Conservation (phyloP, 2,797 vertebrate species). For the Muscicapa striata region DNA sequence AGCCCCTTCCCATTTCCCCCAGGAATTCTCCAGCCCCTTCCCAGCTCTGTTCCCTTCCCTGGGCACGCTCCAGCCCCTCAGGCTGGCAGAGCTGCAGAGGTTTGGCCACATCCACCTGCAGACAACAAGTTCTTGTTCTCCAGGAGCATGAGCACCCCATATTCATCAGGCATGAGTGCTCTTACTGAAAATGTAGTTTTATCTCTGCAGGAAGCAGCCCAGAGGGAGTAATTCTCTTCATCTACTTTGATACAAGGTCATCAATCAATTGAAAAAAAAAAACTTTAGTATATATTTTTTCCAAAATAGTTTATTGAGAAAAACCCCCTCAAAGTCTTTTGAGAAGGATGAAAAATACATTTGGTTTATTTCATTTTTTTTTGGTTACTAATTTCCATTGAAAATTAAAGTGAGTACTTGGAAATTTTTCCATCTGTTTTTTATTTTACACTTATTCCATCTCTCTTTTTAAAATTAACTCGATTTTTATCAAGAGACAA, state of each 20-base stretch:
- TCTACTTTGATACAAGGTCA: not conserved
- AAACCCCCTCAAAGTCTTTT: not conserved
- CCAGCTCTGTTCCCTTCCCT: not conserved
- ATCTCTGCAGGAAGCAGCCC: not conserved
- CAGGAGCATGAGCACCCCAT: not conserved
- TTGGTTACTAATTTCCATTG: not conserved
- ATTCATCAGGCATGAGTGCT: not conserved
- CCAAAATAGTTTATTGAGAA: not conserved
- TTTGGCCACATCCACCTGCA: not conserved
- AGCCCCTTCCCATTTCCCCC: not conserved
- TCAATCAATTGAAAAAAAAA: not conserved
- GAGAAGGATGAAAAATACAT: not conserved
- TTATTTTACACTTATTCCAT: not conserved
- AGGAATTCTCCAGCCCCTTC: not conserved
- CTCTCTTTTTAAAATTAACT: not conserved
- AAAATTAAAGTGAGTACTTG: not conserved
- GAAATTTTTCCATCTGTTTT: not conserved
- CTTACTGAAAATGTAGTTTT: not conserved
- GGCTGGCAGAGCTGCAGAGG: not conserved
- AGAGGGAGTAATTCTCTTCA: accelerated
- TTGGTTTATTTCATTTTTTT: accelerated
- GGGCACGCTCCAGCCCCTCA: accelerated
- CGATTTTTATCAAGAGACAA: not conserved
- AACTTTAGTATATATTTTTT: not conserved
- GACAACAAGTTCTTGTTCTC: not conserved